Base-by-base conservation (phyloP, 2,797 vertebrate genomes). In the Halcyon badia region DNA sequence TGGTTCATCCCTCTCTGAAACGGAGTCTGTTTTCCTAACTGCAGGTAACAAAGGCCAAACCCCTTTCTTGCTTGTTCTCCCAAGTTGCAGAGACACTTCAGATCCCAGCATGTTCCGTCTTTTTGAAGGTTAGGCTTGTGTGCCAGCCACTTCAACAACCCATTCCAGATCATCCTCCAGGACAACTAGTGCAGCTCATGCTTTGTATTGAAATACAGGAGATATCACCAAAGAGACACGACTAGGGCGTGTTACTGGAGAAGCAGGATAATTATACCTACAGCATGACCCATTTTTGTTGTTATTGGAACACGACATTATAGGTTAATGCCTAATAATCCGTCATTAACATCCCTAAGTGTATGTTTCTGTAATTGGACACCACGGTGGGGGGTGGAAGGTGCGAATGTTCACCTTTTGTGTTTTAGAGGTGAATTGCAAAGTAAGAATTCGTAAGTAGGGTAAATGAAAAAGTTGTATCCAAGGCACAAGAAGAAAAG, bases 321-420 rank as follows among this genome's bases (percentile, higher is more conserved):
- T 51, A 95, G 77, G 94, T 90, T 90, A 94, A 94, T 96, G 73
- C 35, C 65, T 91, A 89, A 94, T 93, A 91, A 96, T 91, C 76
- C 84, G 64, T 93, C 81, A 93, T 92, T 97, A 97, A 64, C 83
- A 83, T 77, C 49, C 41, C 30, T 94, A 96, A 96, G 94, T 93
- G 75, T 71, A 89, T 33, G 52, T 64, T 90, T 81, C 84, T 90
- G 82, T 86, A 95, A 95, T 49, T 92, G 86, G 70, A 72, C 68
- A 72, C 22, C 19, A 22, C 0, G 21, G 54, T 20, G 33, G 19
- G 4, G 35, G 57, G 25, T 35, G 69, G 51, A 70, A 92, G 77
- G 48, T 72, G 51, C 56, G 21, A 83, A 76, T 51, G 25, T 51
- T 90, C 56, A 61, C 20, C 41, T 95, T 91, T 35, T 57, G 31